These are phyloP conservation scores for Xestobium rufovillosum DNA, from an alignment of 2,888 invertebrate genomes.

Conservation along the genomic window DNA sequence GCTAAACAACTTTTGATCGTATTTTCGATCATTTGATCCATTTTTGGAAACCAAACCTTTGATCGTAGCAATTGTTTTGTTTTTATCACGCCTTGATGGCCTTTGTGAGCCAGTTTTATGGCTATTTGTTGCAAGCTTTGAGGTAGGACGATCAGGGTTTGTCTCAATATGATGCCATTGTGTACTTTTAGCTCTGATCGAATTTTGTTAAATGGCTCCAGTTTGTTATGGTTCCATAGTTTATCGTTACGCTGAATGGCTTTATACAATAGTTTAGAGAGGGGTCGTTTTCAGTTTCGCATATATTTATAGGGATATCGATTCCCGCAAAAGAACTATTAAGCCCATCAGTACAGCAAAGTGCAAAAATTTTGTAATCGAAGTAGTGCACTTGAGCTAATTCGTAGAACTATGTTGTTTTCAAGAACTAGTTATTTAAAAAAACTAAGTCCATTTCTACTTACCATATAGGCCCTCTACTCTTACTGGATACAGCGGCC, in stretches of 20 bases:
- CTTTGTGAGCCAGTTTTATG: slow-evolving; percentile 18
- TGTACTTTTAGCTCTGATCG: slow-evolving; percentile 11
- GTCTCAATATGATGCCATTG: slow-evolving; percentile 12
- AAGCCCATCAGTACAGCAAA: too few species aligned
- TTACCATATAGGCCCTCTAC: too few species aligned
- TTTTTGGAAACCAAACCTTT: slow-evolving; percentile 20
- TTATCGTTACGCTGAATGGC: background rate
- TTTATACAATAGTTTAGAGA: slow-evolving; percentile 6
- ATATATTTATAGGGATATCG: too few species aligned
- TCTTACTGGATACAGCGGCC: too few species aligned
- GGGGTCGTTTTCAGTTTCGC: slow-evolving; percentile 13
- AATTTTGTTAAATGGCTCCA: slow-evolving; percentile 11
- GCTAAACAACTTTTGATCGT: background rate
- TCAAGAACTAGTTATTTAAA: too few species aligned
- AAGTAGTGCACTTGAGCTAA: too few species aligned
- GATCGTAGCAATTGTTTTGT: slow-evolving; percentile 18
- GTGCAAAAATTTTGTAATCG: too few species aligned
- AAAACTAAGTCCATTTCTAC: too few species aligned
- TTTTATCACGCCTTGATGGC: slow-evolving; percentile 17
- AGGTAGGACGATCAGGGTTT: slow-evolving; percentile 11
- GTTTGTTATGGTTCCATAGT: slow-evolving; percentile 6
- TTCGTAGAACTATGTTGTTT: too few species aligned
- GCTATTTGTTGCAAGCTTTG: slow-evolving; percentile 5
- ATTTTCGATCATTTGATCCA: slow-evolving; percentile 10
- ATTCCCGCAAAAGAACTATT: too few species aligned